These are phyloP conservation scores for Tokudaia muenninki DNA, from an alignment of 2,797 vertebrate species.

Conservation along the genomic window DNA sequence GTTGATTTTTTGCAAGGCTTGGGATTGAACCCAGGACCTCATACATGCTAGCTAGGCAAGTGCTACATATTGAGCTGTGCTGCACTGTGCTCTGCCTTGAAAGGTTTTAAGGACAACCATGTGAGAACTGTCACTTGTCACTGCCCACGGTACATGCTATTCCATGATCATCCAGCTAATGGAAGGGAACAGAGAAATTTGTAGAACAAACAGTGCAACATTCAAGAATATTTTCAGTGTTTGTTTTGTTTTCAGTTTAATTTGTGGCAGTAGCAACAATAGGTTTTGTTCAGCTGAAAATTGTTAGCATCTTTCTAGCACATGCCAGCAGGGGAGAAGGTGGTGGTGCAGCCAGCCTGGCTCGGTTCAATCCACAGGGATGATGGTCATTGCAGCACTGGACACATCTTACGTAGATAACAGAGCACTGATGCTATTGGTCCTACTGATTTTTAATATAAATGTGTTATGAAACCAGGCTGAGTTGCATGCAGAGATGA, in stretches of 20 bases:
- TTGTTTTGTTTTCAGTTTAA: slow-evolving; percentile 52
- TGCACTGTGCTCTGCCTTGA: background rate
- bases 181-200: background rate
- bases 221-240: background rate
- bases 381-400: background rate
- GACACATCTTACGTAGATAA: background rate
- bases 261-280: slow-evolving; percentile 20
- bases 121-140: background rate
- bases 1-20: background rate
- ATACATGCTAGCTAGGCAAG: background rate
- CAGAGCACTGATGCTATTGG: background rate
- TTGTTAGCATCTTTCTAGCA: slow-evolving; percentile 7
- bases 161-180: background rate
- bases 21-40: background rate
- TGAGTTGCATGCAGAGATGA: background rate
- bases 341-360: background rate
- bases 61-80: background rate
- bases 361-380: background rate
- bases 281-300: slow-evolving; percentile 29
- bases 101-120: background rate
- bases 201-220: background rate
- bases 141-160: background rate
- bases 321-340: background rate
- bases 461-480: background rate
- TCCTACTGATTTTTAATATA: background rate